These are phyloP conservation scores for Upupa epops DNA, from an alignment of 2,113 vertebrate species.

Conservation along the genomic window DNA sequence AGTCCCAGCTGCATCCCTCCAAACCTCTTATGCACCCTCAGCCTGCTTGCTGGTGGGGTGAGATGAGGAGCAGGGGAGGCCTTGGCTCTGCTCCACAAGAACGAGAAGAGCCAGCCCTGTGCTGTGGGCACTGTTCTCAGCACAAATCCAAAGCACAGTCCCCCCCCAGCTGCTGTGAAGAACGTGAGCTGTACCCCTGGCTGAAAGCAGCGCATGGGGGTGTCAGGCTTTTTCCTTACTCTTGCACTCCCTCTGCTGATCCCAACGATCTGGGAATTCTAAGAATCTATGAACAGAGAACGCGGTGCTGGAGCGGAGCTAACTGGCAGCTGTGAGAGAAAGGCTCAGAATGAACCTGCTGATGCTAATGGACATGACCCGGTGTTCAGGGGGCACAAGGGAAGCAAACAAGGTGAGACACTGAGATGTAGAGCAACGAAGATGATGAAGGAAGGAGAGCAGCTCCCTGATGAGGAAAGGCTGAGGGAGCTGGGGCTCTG, in stretches of 20 bases:
- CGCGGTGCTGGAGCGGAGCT: not conserved
- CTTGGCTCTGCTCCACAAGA: not conserved
- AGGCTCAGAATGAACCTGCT: not conserved
- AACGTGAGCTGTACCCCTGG: not conserved
- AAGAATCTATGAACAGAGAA: too few species aligned
- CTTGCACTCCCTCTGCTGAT: constrained; percentile 60
- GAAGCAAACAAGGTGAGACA: not conserved
- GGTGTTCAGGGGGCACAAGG: not conserved
- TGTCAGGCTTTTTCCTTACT: constrained; percentile 2
- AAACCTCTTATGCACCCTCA: not conserved
- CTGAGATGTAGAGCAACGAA: accelerated
- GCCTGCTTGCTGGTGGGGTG: not conserved
- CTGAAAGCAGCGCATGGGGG: too few species aligned
- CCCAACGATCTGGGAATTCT: not conserved
- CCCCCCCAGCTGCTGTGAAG: not conserved
- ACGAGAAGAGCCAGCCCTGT: not conserved
- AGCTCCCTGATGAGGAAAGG: too few species aligned
- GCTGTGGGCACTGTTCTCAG: not conserved
- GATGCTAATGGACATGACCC: not conserved
- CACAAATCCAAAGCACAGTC: not conserved
- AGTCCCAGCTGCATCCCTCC: not conserved
- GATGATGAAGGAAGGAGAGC: too few species aligned
- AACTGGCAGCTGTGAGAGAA: not conserved
- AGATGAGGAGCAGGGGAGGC: not conserved
- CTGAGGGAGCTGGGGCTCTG: too few species aligned